These are phyloP conservation scores for Branchellion lobata DNA, from an alignment of 2,888 invertebrate species.

Conservation along the genomic window DNA sequence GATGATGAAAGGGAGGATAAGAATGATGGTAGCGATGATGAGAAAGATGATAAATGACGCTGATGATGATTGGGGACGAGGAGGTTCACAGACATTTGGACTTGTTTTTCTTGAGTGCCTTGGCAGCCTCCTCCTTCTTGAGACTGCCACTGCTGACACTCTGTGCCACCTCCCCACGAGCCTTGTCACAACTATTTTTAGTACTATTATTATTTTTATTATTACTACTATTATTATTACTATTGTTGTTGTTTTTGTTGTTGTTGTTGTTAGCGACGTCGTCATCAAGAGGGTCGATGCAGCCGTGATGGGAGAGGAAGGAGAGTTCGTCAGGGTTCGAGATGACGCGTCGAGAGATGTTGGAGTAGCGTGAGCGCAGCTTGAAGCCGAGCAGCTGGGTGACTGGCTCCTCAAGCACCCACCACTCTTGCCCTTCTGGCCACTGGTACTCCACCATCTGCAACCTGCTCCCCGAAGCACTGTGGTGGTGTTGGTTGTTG, in stretches of 20 bases:
- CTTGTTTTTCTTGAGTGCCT: neutral
- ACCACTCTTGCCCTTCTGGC: slow-evolving; percentile 73
- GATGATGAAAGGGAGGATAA: neutral
- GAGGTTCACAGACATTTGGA: neutral
- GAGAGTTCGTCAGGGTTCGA: neutral
- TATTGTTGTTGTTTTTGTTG: no score
- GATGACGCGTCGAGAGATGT: neutral
- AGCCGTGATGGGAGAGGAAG: neutral
- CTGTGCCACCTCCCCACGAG: neutral
- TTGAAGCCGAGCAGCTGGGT: slow-evolving; percentile 93
- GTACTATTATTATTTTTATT: neutral
- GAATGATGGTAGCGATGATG: neutral
- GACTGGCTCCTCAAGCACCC: slow-evolving; percentile 93
- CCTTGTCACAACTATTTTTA: slow-evolving; percentile 19
- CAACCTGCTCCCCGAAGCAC: slow-evolving; percentile 66
- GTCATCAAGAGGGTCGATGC: slow-evolving; percentile 4
- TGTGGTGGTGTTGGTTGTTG: neutral
- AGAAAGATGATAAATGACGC: neutral
- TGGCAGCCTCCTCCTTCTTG: neutral
- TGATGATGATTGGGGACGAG: neutral
- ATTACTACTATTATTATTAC: neutral
- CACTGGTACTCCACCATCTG: slow-evolving; percentile 91
- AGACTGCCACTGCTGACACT: no score
- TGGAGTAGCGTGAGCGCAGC: slow-evolving; percentile 69
- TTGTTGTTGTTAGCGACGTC: no score